Evolutionary conservation across 2,888 invertebrate species (phyloP).

Genomic region (Actias luna): DNA sequence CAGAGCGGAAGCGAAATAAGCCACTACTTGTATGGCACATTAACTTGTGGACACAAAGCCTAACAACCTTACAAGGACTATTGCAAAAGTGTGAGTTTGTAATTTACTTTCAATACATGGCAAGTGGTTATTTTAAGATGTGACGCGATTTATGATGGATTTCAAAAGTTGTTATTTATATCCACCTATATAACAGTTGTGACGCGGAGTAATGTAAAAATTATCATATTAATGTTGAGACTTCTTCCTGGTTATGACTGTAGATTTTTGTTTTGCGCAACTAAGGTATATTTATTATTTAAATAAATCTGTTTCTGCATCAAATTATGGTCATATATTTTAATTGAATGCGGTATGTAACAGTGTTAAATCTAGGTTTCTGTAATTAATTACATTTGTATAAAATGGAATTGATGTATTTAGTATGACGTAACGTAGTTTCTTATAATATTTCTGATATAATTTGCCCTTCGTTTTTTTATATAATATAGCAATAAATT

Average conservation of each 20-base stretch:
- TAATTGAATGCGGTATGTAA: background rate
- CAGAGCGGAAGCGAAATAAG: conserved; percentile 5
- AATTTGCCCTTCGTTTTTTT: too few relatives aligned
- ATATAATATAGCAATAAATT: too few relatives aligned
- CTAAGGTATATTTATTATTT: conserved; percentile 1
- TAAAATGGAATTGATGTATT: background rate
- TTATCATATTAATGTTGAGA: conserved; percentile 29
- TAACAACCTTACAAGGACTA: conserved; percentile 26
- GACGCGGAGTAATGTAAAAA: conserved; percentile 28
- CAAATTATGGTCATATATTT: background rate
- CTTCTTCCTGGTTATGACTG: conserved; percentile 27
- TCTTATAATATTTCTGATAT: background rate
- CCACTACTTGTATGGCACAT: conserved; percentile 18
- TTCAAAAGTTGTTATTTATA: conserved; percentile 43
- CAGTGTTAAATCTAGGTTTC: background rate
- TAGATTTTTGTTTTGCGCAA: background rate
- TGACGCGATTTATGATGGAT: conserved; percentile 47
- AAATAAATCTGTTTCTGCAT: background rate
- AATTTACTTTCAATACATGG: conserved; percentile 45
- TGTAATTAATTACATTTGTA: background rate
- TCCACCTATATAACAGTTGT: conserved; percentile 26
- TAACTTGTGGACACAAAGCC: conserved; percentile 24
- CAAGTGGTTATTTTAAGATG: conserved; percentile 45
- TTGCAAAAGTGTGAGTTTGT: conserved; percentile 30
- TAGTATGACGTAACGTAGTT: background rate